Conservation (phyloP, 2,113 vertebrate species). For the Chionodraco myersi region DNA sequence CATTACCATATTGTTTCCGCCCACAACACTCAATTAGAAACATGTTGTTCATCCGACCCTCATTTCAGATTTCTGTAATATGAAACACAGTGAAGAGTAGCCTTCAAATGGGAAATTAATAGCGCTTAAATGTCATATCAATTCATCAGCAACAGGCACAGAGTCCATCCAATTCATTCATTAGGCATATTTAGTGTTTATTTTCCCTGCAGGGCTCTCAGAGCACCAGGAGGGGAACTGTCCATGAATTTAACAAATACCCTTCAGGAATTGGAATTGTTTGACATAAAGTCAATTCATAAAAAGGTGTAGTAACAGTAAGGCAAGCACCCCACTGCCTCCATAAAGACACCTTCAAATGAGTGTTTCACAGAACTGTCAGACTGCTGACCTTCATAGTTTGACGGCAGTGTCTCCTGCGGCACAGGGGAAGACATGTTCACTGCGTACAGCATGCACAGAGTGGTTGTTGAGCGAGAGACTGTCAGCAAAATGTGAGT, state of each 20-base stretch:
- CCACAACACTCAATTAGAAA: constrained; percentile 41
- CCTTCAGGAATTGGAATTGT: not conserved
- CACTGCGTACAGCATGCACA: not conserved
- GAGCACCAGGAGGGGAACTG: not conserved
- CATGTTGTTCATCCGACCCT: constrained; percentile 45
- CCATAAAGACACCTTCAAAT: constrained; percentile 56
- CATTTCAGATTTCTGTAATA: constrained; percentile 36
- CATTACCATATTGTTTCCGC: constrained; percentile 44
- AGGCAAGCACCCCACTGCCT: constrained; percentile 26
- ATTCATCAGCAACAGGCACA: constrained; percentile 12
- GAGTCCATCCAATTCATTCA: constrained; percentile 3
- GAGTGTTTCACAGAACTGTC: constrained; percentile 63
- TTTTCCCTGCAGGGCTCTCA: constrained; percentile 5
- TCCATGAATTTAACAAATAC: not conserved
- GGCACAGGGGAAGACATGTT: not conserved
- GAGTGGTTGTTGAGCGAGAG: not conserved
- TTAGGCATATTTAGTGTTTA: constrained; percentile 29
- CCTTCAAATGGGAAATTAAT: constrained; percentile 49
- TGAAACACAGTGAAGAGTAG: constrained; percentile 5
- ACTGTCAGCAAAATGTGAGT: not conserved
- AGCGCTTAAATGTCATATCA: constrained; percentile 49
- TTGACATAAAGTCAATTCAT: constrained; percentile 16
- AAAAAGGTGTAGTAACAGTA: constrained; percentile 9
- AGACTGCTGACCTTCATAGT: constrained; percentile 52
- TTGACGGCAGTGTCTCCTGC: constrained; percentile 31